phyloP scores from a whole-genome alignment of 2,797 vertebrate species.

The Rousettus madagascariensis region DNA sequence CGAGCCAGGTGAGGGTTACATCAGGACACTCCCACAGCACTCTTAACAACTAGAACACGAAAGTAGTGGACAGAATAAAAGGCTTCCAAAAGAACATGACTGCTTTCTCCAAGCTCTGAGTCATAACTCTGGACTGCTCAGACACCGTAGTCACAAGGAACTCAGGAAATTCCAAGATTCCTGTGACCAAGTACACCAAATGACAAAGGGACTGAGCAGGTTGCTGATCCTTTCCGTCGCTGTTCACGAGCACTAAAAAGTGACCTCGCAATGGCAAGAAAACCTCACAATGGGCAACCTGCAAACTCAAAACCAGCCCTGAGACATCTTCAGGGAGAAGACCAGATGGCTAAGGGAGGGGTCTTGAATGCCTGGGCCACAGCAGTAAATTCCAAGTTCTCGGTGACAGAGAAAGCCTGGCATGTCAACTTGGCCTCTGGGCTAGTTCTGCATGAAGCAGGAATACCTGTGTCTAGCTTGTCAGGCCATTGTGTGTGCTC shows the following conservation, averaged over 20 bases:
- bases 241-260: neutral
- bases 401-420: neutral
- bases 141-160: rapidly evolving
- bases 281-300: neutral
- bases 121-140: neutral
- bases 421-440: rapidly evolving
- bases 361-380: neutral
- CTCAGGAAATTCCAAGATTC: neutral
- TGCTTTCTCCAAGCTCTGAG: neutral
- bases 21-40: neutral
- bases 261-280: neutral
- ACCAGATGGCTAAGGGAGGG: neutral
- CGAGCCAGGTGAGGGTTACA: neutral
- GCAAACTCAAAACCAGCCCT: neutral
- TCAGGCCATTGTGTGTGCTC: rapidly evolving
- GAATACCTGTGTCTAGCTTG: too few species aligned
- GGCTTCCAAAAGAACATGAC: too few species aligned
- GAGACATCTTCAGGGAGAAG: neutral
- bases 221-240: rapidly evolving
- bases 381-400: neutral
- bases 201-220: too few species aligned
- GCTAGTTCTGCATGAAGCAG: neutral
- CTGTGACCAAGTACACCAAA: neutral
- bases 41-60: neutral
- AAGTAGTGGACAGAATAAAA: neutral